Base-by-base conservation (phyloP, 2,113 vertebrate genomes). In the Hippocampus abdominalis region DNA sequence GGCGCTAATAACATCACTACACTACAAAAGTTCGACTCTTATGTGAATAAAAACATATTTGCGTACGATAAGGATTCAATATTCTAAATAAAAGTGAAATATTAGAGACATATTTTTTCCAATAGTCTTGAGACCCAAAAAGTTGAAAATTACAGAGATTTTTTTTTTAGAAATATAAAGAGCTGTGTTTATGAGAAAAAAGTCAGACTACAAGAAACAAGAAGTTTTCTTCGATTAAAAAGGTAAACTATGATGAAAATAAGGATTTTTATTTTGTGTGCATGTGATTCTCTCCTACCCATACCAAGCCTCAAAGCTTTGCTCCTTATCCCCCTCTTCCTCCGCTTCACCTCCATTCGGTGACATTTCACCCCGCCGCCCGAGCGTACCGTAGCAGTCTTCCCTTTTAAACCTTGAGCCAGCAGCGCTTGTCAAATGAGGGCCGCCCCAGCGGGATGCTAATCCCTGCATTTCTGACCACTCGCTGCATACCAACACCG, bases 341-440 rank as follows among this genome's bases (percentile, higher is more conserved):
- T n/a, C 51, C 20, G 8, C 20, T 21, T 21, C 51, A 18, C 46
- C 5, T 16, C 15, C 42, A 11, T 13, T 44, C 36, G 10, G 64
- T 67, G 79, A 56, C 70, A 44, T 70, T 72, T 74, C 48, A 56
- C 23, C n/a, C 62, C 54, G 29, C 25, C 70, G 64, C 49, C 66
- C 59, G 59, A 32, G 68, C 56, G 70, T 80, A 11, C 81, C 16
- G 66, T 81, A 82, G 79, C 75, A 73, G 79, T 78, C 60, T 16
- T 42, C 73, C 74, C 87, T 90, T 88, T 32, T 9, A 18, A 89
- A 87, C 84, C 82, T 87, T 88, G 88, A 72, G 79, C 79, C 70
- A 68, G 66, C 70, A 68, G 66, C 78, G 89, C 63, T 81, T 90
- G 69, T 84, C 40, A 86, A 89, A 91, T 89, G 78, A 92, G 80